These are phyloP conservation scores for Triplophysa tibetana DNA, from an alignment of 2,113 vertebrate species.

Conservation along the genomic window DNA sequence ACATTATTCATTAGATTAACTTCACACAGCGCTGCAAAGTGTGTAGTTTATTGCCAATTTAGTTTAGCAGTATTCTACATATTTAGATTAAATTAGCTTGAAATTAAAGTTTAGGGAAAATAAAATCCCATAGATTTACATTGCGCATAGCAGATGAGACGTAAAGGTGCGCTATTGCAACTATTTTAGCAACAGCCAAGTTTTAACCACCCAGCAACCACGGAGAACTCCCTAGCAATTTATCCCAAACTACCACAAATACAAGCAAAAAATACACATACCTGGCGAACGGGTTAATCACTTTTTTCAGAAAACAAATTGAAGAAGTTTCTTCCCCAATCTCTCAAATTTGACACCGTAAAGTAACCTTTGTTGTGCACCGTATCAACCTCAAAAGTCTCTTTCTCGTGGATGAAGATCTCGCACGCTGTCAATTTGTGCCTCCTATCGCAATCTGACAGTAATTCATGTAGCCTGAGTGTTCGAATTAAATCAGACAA, in stretches of 20 bases:
- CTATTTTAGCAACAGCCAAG: no score
- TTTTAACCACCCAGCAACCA: not conserved
- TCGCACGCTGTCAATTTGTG: conserved; percentile 5
- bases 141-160: no score
- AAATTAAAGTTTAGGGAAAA: no score
- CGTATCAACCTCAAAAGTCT: not conserved
- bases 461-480: conserved; percentile 38
- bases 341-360: no score
- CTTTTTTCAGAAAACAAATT: no score
- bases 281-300: no score
- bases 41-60: not conserved
- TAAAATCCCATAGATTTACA: no score
- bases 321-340: no score
- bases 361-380: not conserved
- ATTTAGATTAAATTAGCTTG: no score
- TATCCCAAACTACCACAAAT: no score
- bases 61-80: not conserved
- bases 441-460: conserved; percentile 10
- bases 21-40: not conserved
- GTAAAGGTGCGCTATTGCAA: no score
- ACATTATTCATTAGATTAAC: conserved; percentile 1
- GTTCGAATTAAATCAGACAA: conserved; percentile 45
- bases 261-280: no score
- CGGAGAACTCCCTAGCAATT: not conserved
- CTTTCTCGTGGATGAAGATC: not conserved